phyloP scores from a whole-genome alignment of 1,140 invertebrate genomes.

The Drosophila suzukii region DNA sequence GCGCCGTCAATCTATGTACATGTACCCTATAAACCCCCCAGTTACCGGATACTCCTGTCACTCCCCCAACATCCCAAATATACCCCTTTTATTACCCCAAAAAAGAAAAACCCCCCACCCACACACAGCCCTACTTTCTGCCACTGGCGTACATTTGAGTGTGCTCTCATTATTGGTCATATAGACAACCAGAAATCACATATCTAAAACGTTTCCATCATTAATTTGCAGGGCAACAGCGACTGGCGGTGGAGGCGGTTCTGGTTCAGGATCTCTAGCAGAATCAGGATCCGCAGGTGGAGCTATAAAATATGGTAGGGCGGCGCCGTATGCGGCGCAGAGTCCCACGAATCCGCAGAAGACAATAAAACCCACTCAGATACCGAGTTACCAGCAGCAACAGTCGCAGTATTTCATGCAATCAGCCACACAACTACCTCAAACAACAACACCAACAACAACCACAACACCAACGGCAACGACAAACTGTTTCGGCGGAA shows the following conservation, averaged over 20 bases:
- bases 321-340: conserved; percentile 8
- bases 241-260: conserved; percentile 5
- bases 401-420: conserved; percentile 72
- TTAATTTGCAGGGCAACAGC: conserved; percentile 49
- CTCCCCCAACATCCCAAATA: not conserved
- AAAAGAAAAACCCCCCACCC: not conserved
- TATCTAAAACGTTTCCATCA: not conserved
- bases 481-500: conserved; percentile 56
- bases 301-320: conserved; percentile 43
- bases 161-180: conserved; percentile 37
- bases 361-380: conserved; percentile 78
- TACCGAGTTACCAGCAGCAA: conserved; percentile 76
- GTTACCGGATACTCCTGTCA: not conserved
- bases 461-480: conserved; percentile 32
- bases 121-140: conserved; percentile 17
- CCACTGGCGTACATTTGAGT: conserved; percentile 46
- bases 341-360: conserved; percentile 53
- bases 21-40: not conserved
- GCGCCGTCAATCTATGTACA: conserved; percentile 23
- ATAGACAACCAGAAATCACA: not conserved
- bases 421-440: conserved; percentile 83
- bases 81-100: not conserved
- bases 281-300: conserved; percentile 15
- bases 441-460: conserved; percentile 51
- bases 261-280: conserved; percentile 14